Percentiles rank a stretch among this genome's conserved stretches.
Evolutionary conservation across 2,888 invertebrate species (phyloP).

Genomic region (Zygothrica quintamaculata): DNA sequence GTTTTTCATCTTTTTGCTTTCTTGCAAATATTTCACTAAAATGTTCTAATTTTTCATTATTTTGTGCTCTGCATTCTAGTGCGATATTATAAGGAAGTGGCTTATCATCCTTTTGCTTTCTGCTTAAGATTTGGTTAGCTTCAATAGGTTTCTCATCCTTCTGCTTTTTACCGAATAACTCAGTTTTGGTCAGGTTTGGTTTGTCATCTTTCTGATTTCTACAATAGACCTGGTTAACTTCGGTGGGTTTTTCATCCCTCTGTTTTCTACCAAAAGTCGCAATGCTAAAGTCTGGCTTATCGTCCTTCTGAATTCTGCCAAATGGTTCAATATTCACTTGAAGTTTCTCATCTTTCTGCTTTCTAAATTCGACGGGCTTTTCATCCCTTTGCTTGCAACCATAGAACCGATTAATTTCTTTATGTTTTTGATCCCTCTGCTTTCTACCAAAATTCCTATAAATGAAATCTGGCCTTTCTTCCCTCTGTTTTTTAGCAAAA

Average conservation of each 20-base stretch:
- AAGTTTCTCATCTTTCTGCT: no score
- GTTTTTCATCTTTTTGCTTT: background rate
- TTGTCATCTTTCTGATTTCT: slow-evolving; percentile 10
- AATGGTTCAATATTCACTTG: no score
- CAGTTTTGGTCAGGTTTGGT: background rate
- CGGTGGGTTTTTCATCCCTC: background rate
- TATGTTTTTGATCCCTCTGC: no score
- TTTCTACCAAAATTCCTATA: no score
- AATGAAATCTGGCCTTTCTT: no score
- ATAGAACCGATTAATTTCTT: no score
- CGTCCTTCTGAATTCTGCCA: background rate
- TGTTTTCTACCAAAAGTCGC: background rate
- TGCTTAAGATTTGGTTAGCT: background rate
- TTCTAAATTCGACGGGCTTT: no score
- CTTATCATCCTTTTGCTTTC: background rate
- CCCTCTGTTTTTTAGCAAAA: no score
- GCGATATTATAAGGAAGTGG: background rate
- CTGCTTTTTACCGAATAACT: background rate
- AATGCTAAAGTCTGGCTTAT: background rate
- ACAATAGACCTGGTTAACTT: background rate
- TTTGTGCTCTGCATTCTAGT: background rate
- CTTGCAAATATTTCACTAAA: background rate
- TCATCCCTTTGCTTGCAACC: no score
- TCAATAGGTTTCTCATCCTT: background rate
- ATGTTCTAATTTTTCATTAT: no score